Evolutionary conservation across 2,888 invertebrate species (phyloP).

Genomic region (Eupithecia subfuscata): DNA sequence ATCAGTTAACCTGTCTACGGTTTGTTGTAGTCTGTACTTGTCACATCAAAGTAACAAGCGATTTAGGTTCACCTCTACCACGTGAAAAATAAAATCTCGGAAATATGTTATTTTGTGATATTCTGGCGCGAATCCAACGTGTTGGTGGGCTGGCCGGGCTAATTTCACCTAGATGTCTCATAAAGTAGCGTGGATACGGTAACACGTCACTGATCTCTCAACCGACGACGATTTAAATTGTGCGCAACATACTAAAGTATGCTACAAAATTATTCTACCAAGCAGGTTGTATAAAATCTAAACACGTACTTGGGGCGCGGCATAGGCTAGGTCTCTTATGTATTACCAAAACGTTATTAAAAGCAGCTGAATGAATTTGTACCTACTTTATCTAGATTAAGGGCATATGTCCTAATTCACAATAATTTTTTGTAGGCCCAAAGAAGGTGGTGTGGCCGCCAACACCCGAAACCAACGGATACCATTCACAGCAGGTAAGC

Average conservation of each 20-base stretch:
- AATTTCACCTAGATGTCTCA: constrained; percentile 79
- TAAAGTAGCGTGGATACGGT: constrained; percentile 68
- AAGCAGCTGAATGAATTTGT: background rate
- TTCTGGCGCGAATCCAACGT: constrained; percentile 71
- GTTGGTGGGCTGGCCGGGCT: constrained; percentile 67
- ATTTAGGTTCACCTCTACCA: constrained; percentile 43
- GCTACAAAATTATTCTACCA: constrained; percentile 5
- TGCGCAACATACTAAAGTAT: constrained; percentile 41
- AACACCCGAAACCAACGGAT: constrained; percentile 87
- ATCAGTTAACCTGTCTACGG: constrained; percentile 14
- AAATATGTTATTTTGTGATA: constrained; percentile 65
- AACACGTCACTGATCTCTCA: constrained; percentile 58
- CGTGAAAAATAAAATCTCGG: constrained; percentile 46
- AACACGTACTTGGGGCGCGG: background rate
- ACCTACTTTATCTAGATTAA: background rate
- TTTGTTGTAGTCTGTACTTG: constrained; percentile 22
- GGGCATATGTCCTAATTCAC: background rate
- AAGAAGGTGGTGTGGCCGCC: constrained; percentile 96
- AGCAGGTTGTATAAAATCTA: background rate
- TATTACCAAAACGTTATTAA: background rate
- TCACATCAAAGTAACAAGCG: constrained; percentile 41
- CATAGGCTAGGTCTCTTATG: background rate
- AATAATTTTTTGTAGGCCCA: constrained; percentile 85
- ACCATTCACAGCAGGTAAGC: constrained; percentile 85
- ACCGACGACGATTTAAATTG: constrained; percentile 54